Evolutionary conservation across 92 coral and sea anemone species (phyloP).

Genomic region (Metridium senile): DNA sequence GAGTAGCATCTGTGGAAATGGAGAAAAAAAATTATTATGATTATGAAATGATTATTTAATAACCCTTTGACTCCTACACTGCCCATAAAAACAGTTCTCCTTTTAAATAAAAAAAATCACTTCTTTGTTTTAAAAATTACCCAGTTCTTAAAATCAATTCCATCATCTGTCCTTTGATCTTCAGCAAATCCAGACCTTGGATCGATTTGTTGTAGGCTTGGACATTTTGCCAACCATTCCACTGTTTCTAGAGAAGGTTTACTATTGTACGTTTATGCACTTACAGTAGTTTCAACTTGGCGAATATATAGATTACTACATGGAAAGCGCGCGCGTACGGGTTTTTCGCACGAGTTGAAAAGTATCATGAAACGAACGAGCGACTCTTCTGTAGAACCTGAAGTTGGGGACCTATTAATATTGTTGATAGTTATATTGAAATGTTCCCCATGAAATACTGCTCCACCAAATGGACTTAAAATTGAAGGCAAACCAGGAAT

Average conservation of each 20-base stretch:
- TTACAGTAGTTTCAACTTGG: slow-evolving; percentile 34
- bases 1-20: slow-evolving; percentile 19
- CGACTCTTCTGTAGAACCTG: too few relatives aligned
- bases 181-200: slow-evolving; percentile 28
- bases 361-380: too few relatives aligned
- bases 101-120: not conserved
- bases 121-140: not conserved
- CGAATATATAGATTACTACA: slow-evolving; percentile 17
- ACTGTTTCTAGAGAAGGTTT: slow-evolving; percentile 30
- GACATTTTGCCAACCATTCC: slow-evolving; percentile 31
- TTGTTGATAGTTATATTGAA: too few relatives aligned
- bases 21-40: not conserved
- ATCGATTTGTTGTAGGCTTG: slow-evolving; percentile 22
- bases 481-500: too few relatives aligned
- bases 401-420: too few relatives aligned
- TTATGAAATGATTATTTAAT: not conserved
- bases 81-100: not conserved
- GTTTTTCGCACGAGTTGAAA: too few relatives aligned
- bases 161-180: slow-evolving; percentile 9
- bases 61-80: too few relatives aligned
- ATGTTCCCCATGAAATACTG: too few relatives aligned
- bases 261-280: slow-evolving; percentile 20
- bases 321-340: too few relatives aligned
- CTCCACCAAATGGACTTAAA: too few relatives aligned
- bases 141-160: slow-evolving; percentile 6